A percentile compares a stretch with the other conserved stretches of the same genome.
These are phyloP conservation scores for Brachylomia viminalis DNA, from an alignment of 2,888 invertebrate genomes.

Conservation along the genomic window DNA sequence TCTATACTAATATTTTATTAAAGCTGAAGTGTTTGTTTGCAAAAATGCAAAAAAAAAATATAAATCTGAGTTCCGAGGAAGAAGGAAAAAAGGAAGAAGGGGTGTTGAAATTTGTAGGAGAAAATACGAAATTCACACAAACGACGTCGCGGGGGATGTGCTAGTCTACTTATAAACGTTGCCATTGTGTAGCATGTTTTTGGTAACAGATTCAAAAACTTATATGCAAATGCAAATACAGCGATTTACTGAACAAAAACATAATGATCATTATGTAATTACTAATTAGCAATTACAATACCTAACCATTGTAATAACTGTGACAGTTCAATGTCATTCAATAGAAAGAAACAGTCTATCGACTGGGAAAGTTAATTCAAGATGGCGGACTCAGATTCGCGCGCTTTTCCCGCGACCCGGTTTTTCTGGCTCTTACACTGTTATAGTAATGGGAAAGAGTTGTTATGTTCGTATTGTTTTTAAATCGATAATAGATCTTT, in stretches of 20 bases:
- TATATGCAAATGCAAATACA: constrained; percentile 32
- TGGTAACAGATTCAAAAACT: constrained; percentile 31
- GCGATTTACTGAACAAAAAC: constrained; percentile 36
- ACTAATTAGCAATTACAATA: constrained; percentile 57
- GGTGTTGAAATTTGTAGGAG: too few species aligned
- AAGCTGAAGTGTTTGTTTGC: too few species aligned
- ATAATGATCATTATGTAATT: constrained; percentile 47
- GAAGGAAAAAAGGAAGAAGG: too few species aligned
- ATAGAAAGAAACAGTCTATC: constrained; percentile 58
- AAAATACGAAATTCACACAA: too few species aligned
- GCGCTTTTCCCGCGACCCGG: constrained; percentile 71
- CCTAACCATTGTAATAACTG: constrained; percentile 38
- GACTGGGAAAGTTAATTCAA: constrained; percentile 73
- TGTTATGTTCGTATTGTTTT: constrained; percentile 55
- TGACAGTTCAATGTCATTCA: constrained; percentile 58
- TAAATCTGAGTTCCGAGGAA: too few species aligned
- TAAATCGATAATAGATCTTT: constrained; percentile 46
- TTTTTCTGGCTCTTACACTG: constrained; percentile 66
- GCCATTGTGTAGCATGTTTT: constrained; percentile 17
- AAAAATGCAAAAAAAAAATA: too few species aligned
- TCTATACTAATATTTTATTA: too few species aligned
- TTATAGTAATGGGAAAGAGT: constrained; percentile 63
- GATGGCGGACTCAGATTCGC: constrained; percentile 67
- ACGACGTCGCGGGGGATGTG: too few species aligned
- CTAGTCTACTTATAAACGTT: too few species aligned